These are phyloP conservation scores for Dufourea novaeangliae DNA, from an alignment of 1,140 invertebrate genomes.

Conservation along the genomic window DNA sequence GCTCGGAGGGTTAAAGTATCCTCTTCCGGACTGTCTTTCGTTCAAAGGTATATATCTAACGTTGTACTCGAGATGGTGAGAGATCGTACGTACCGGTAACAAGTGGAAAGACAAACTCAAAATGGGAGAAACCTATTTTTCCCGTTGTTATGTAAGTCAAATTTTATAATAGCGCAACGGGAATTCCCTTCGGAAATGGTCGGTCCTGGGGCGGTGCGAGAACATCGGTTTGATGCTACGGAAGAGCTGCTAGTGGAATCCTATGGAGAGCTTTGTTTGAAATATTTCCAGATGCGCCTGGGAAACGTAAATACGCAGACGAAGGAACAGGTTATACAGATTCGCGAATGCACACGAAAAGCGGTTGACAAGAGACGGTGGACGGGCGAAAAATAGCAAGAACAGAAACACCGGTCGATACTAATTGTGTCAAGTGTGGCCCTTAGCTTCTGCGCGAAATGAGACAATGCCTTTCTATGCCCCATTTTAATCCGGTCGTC, in stretches of 20 bases:
- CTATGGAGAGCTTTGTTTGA: background rate
- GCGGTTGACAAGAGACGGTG: background rate
- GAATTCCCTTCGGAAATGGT: background rate
- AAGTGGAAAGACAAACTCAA: too few relatives aligned
- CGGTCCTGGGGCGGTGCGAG: background rate
- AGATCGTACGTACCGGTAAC: too few relatives aligned
- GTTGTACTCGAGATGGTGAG: too few relatives aligned
- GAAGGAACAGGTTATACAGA: too few relatives aligned
- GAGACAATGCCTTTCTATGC: conserved; percentile 52
- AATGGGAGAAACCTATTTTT: background rate
- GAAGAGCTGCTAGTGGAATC: background rate
- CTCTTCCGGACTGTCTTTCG: too few relatives aligned
- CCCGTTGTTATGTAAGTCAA: background rate
- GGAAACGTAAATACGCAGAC: background rate
- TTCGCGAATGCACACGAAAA: background rate
- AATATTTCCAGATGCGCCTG: too few relatives aligned
- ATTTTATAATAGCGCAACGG: background rate
- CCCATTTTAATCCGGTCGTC: background rate
- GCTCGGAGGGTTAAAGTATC: too few relatives aligned
- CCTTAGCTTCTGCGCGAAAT: conserved; percentile 63
- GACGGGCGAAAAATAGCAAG: conserved; percentile 60
- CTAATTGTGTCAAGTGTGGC: conserved; percentile 78
- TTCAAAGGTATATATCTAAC: too few relatives aligned
- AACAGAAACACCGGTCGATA: conserved; percentile 79
- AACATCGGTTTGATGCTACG: background rate